Percentiles rank a stretch among this genome's conserved stretches.
phyloP scores from a whole-genome alignment of 2,888 invertebrate genomes.

The Rugalucina vietnamica region DNA sequence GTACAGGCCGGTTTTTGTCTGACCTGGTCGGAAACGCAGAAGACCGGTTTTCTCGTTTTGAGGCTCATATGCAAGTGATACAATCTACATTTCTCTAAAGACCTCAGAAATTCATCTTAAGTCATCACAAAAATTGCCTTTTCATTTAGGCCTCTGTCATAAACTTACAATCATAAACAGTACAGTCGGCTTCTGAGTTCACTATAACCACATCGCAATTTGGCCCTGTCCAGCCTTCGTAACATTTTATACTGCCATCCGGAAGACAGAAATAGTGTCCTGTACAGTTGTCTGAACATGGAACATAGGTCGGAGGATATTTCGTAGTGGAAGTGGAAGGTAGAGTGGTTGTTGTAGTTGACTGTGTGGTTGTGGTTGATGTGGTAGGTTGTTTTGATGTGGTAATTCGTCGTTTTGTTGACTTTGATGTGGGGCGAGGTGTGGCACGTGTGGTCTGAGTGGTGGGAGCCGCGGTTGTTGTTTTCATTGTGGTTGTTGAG shows the following conservation, averaged over 20 bases:
- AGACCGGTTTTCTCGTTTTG: no score
- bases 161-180: conserved; percentile 49
- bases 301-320: conserved; percentile 14
- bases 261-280: conserved; percentile 26
- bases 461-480: not conserved
- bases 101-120: no score
- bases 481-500: conserved; percentile 1
- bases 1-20: no score
- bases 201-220: conserved; percentile 29
- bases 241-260: conserved; percentile 20
- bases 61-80: no score
- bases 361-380: not conserved
- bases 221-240: conserved; percentile 39
- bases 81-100: no score
- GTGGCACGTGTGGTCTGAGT: not conserved
- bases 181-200: conserved; percentile 33
- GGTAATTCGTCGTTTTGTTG: conserved; percentile 20
- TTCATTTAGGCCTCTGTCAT: not conserved
- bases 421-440: conserved; percentile 26
- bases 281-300: conserved; percentile 28
- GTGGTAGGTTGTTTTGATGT: not conserved
- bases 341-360: conserved; percentile 12
- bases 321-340: conserved; percentile 21
- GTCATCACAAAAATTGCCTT: no score
- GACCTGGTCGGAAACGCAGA: no score